phyloP scores from a whole-genome alignment of 2,797 vertebrate genomes.

The Chanos chanos region DNA sequence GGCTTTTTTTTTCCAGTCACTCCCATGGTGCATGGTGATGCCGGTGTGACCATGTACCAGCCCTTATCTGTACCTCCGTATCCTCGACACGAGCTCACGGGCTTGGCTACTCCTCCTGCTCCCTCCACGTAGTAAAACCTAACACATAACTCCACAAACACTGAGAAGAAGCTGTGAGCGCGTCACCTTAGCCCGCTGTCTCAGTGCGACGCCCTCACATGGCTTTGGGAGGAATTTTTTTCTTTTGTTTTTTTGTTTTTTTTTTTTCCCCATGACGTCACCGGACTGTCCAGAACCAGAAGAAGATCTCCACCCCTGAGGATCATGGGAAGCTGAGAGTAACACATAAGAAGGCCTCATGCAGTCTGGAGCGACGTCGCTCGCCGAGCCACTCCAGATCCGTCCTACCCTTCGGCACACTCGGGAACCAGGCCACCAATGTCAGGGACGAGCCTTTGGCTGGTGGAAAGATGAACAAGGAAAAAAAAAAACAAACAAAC shows the following conservation, averaged over 20 bases:
- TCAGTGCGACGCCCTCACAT: conserved; percentile 37
- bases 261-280: conserved; percentile 77
- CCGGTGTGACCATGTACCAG: conserved; percentile 60
- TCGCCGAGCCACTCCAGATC: conserved; percentile 72
- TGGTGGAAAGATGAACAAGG: conserved; percentile 55
- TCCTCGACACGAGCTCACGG: conserved; percentile 42
- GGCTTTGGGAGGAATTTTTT: conserved; percentile 84
- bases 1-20: conserved; percentile 41
- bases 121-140: conserved; percentile 60
- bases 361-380: conserved; percentile 80
- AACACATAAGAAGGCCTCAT: conserved; percentile 88
- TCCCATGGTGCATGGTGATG: conserved; percentile 46
- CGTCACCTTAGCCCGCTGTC: conserved; percentile 13
- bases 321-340: conserved; percentile 90
- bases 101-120: conserved; percentile 30
- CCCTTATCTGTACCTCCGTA: conserved; percentile 70
- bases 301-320: conserved; percentile 91
- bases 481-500: neutral
- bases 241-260: too few relatives aligned
- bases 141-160: conserved; percentile 75
- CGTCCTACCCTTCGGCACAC: conserved; percentile 71
- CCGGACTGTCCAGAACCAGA: conserved; percentile 82
- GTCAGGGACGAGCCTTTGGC: conserved; percentile 98
- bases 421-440: conserved; percentile 72
- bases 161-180: conserved; percentile 20